Evolutionary conservation across 2,888 invertebrate genomes (phyloP).

Genomic region (Xestia c-nigrum): DNA sequence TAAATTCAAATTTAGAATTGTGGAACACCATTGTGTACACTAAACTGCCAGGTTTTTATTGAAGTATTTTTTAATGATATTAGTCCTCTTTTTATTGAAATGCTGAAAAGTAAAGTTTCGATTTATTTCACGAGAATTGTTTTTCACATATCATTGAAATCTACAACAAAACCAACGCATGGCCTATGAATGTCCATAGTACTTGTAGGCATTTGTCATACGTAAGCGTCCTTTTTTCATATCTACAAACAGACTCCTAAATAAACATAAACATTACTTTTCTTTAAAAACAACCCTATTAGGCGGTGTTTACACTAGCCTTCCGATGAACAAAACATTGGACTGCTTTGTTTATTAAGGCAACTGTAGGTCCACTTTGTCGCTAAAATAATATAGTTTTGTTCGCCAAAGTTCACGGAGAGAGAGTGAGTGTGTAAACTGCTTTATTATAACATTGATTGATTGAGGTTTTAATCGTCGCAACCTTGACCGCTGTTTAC

Average conservation of each 20-base stretch:
- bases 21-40: too few relatives aligned
- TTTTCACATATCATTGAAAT: too few relatives aligned
- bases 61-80: too few relatives aligned
- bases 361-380: slow-evolving; percentile 18
- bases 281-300: slow-evolving; percentile 22
- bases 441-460: slow-evolving; percentile 60
- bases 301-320: slow-evolving; percentile 39
- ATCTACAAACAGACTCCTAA: slow-evolving; percentile 2
- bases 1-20: too few relatives aligned
- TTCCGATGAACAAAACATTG: slow-evolving; percentile 45
- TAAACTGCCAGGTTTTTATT: too few relatives aligned
- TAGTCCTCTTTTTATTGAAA: too few relatives aligned
- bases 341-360: slow-evolving; percentile 57
- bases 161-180: not conserved
- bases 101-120: too few relatives aligned
- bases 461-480: slow-evolving; percentile 51
- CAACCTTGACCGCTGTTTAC: slow-evolving; percentile 26
- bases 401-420: slow-evolving; percentile 25
- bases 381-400: slow-evolving; percentile 37
- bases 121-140: too few relatives aligned
- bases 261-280: slow-evolving; percentile 20
- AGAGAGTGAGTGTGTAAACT: slow-evolving; percentile 24
- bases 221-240: slow-evolving; percentile 1
- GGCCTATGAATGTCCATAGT: too few relatives aligned
- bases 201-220: not conserved